Base-by-base conservation (phyloP, 2,797 vertebrate species). In the Poliocrania exsul region DNA sequence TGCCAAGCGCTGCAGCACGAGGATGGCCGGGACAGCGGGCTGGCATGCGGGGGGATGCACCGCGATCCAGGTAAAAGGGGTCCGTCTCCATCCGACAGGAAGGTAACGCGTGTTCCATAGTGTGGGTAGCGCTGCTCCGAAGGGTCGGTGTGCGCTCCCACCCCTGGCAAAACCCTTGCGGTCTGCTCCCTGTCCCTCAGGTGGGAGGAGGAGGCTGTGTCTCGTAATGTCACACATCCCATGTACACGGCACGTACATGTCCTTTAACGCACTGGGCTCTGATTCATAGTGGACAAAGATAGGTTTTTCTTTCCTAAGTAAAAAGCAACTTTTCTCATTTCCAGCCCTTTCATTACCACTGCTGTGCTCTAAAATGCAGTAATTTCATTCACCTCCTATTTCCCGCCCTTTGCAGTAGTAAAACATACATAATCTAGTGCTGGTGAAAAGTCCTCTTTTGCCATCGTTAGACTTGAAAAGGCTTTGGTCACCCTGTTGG, bases 241-340 rank as follows among this genome's bases (percentile, higher is more conserved):
- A 1, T 0, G 13, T 2, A 1, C 25, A 0, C 15, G 9, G 24
- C 13, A 1, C 1, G 0, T 14, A 3, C 5, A 0, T 1, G 26
- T 26, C 24, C 65, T 51, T 49, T 37, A 0, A 0, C 44, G 23
- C 31, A 13, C 31, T 13, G 44, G 11, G 7, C 46, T 44, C 62
- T 23, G 16, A 6, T 33, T 35, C 20, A 0, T 9, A 5, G 35
- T 3, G 14, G n/a, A 6, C 35, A 56, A 57, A 23, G 18, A 13
- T 25, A 16, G 1, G 1, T 35, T 81, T 84, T 77, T 14, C 51
- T 56, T 72, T 24, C 7, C 9, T 62, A 5, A 1, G 0, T 1
- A 29, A 29, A 37, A 84, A 62, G 23, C 16, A 31, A 11, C 57
- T 47, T 58, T 19, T n/a, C 51, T 69, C 21, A 35, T 72, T 57